Conservation (phyloP, 2,113 vertebrate species). For the Malurus melanocephalus region DNA sequence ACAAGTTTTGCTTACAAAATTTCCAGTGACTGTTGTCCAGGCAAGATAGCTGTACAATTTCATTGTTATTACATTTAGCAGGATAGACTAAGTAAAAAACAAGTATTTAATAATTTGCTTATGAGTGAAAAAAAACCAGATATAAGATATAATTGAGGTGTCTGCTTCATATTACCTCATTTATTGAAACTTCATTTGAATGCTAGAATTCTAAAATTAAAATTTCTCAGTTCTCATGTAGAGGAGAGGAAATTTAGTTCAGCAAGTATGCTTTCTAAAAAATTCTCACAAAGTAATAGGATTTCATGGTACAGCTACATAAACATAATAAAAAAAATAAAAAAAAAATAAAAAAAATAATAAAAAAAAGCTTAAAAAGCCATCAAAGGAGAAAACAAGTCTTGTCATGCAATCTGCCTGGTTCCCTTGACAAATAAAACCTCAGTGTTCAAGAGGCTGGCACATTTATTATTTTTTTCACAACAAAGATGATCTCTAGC, state of each 20-base stretch:
- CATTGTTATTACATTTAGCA: not conserved
- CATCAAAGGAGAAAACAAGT: not conserved
- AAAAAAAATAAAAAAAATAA: too few species aligned
- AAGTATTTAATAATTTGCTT: not conserved
- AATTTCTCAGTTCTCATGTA: not conserved
- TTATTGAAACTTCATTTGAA: not conserved
- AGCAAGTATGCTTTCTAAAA: not conserved
- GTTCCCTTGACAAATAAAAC: not conserved
- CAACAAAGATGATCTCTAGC: not conserved
- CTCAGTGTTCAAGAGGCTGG: not conserved
- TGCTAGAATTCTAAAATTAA: not conserved
- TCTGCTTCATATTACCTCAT: not conserved
- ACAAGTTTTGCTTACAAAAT: not conserved
- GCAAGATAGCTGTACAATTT: not conserved
- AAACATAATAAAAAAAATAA: not conserved
- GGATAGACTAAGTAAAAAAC: not conserved
- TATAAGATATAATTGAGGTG: not conserved
- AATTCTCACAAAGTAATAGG: not conserved
- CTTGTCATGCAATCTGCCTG: not conserved
- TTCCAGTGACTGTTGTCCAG: not conserved
- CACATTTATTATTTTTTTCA: not conserved
- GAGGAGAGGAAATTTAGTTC: not conserved
- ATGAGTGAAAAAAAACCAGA: not conserved
- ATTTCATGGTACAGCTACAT: not conserved
- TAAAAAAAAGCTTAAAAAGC: not conserved